Base-by-base conservation (phyloP, 2,888 invertebrate species). In the Salticus scenicus region DNA sequence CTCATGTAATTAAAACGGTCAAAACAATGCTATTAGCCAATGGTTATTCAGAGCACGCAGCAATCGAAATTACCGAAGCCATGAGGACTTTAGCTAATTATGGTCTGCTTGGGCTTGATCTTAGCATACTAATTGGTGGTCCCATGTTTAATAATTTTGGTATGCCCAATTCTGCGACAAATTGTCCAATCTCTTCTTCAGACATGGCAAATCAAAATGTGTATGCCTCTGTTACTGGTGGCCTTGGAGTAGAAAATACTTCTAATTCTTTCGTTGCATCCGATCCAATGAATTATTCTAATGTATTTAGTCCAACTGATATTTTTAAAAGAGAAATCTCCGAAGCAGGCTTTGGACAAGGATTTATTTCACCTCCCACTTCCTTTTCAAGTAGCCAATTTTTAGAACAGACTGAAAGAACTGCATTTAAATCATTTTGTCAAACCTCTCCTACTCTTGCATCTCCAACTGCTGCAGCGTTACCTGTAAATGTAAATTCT, bases 11-110 rank as follows among this genome's bases (percentile, higher is more conserved):
- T 89, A 97, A 97, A 91, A 96, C 96, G 91, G 95, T 97, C 91
- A 92, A 96, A 94, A 93, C 94, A 91, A 95, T 97, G 89, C 94
- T 98, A 90, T 94, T 98, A 87, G 94, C 94, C 90, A 94, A 96
- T 88, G 98, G 98, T 82, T 97, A 97, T 93, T 94, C 95, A 88
- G 98, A 98, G 90, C 94, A 95, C 88, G 97, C 96, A 88, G 94
- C 96, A 87, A 94, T 94, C 51, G 98, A 98, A 92, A 96, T 98
- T 88, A 94, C 95, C 90, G 94, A 95, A 27, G 98, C 98, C 76
- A 94, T 99, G 91, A 94, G 95, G 89, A 96, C 98, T 74, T 94
- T 99, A 88, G 97, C 97, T 90, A 98, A 96, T 93, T 98, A 98
- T 93, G 93, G 94, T 88, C 96, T 98, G 90, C 94, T 98, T 88